phyloP scores from a whole-genome alignment of 2,113 vertebrate genomes.

The Callipepla squamata region DNA sequence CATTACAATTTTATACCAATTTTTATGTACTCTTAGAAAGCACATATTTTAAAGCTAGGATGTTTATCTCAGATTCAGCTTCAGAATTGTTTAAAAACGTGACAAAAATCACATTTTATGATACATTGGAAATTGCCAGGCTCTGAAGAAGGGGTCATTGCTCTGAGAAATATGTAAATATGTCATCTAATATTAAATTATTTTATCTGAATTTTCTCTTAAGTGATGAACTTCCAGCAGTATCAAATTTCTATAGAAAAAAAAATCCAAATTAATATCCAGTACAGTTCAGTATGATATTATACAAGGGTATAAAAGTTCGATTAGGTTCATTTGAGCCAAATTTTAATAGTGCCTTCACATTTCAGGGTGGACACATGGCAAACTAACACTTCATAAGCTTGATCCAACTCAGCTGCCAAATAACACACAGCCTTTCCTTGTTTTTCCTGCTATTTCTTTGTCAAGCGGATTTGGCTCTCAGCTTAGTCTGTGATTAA shows the following conservation, averaged over 20 bases:
- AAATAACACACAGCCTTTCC: background rate
- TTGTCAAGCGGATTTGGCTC: background rate
- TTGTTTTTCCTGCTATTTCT: background rate
- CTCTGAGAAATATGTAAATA: background rate
- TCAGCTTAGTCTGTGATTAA: background rate
- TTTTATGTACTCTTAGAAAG: conserved; percentile 41
- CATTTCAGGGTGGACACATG: background rate
- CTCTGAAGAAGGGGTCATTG: background rate
- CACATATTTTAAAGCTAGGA: background rate
- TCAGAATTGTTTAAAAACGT: background rate
- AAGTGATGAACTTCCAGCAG: background rate
- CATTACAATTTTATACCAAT: conserved; percentile 28
- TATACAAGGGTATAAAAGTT: background rate
- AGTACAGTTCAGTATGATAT: background rate
- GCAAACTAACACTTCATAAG: background rate
- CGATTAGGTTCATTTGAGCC: background rate
- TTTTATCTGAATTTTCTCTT: background rate
- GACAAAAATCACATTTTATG: background rate
- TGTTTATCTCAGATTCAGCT: background rate
- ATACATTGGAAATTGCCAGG: background rate
- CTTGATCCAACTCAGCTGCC: background rate
- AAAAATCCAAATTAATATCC: background rate
- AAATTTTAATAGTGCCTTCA: background rate
- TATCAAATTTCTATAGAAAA: background rate
- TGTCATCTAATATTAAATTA: background rate